Conservation (phyloP, 2,113 vertebrate genomes). For the Coturnix japonica region DNA sequence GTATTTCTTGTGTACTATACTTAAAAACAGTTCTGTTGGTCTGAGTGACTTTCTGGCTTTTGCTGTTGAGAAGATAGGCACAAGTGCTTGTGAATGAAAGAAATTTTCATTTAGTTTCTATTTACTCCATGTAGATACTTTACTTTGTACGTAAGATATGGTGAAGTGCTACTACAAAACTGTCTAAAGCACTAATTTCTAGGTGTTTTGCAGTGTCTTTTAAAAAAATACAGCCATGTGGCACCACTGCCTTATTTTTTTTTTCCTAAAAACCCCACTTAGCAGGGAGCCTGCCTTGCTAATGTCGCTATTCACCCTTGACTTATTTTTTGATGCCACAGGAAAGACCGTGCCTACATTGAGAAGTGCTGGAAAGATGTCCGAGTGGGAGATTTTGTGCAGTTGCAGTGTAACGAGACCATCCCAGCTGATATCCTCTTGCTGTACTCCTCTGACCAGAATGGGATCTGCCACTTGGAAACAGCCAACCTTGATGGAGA, state of each 20-base stretch:
- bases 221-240: background rate
- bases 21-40: background rate
- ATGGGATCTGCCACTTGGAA: conserved; percentile 87
- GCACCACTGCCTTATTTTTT: background rate
- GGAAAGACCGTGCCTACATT: conserved; percentile 79
- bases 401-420: conserved; percentile 87
- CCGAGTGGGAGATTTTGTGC: conserved; percentile 91
- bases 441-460: conserved; percentile 87
- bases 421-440: conserved; percentile 93
- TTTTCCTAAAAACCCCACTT: background rate
- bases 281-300: background rate
- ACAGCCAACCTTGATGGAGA: conserved; percentile 93
- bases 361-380: conserved; percentile 91
- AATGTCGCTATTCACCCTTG: accelerated
- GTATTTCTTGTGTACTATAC: background rate
- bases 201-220: background rate
- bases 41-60: background rate
- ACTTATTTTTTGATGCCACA: conserved; percentile 41
- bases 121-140: background rate
- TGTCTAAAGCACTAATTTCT: background rate
- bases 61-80: background rate
- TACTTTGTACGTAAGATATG: background rate
- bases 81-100: background rate
- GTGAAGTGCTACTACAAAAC: background rate
- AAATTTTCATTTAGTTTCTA: background rate